These are phyloP conservation scores for Lutjanus erythropterus DNA, from an alignment of 2,113 vertebrate genomes.

Conservation along the genomic window DNA sequence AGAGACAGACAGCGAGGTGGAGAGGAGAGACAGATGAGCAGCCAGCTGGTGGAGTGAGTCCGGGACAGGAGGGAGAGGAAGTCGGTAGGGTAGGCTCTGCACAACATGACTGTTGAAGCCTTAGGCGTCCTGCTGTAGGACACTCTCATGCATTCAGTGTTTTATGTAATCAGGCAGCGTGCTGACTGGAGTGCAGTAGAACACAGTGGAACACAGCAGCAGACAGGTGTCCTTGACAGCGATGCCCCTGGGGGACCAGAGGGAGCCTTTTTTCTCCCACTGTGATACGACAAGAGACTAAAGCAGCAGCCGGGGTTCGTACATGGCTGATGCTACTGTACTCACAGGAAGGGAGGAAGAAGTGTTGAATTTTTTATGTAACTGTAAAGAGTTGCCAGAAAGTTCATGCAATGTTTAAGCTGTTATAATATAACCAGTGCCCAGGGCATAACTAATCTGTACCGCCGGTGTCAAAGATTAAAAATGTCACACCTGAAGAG, in stretches of 20 bases:
- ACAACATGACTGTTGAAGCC: slow-evolving; percentile 61
- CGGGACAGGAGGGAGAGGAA: slow-evolving; percentile 50
- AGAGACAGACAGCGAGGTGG: slow-evolving; percentile 26
- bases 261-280: slow-evolving; percentile 55
- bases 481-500: background rate
- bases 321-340: background rate
- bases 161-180: slow-evolving; percentile 71
- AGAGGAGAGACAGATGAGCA: slow-evolving; percentile 57
- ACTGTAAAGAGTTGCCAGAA: background rate
- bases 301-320: slow-evolving; percentile 26
- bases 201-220: slow-evolving; percentile 69
- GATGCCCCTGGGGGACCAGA: slow-evolving; percentile 47
- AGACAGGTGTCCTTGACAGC: slow-evolving; percentile 78
- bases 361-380: background rate
- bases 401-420: slow-evolving; percentile 1
- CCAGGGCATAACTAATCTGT: background rate
- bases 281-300: slow-evolving; percentile 54
- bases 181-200: slow-evolving; percentile 66
- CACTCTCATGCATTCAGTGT: slow-evolving; percentile 57
- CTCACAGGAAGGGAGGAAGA: background rate
- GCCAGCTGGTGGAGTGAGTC: slow-evolving; percentile 64
- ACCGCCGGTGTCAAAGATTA: background rate
- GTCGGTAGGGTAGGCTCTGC: slow-evolving; percentile 40
- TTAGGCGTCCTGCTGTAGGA: slow-evolving; percentile 71
- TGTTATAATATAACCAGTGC: background rate